A percentile compares a stretch with the other conserved stretches of the same genome.
Conservation (phyloP, 92 coral and sea anemone species). For the Zoanthus sociatus region DNA sequence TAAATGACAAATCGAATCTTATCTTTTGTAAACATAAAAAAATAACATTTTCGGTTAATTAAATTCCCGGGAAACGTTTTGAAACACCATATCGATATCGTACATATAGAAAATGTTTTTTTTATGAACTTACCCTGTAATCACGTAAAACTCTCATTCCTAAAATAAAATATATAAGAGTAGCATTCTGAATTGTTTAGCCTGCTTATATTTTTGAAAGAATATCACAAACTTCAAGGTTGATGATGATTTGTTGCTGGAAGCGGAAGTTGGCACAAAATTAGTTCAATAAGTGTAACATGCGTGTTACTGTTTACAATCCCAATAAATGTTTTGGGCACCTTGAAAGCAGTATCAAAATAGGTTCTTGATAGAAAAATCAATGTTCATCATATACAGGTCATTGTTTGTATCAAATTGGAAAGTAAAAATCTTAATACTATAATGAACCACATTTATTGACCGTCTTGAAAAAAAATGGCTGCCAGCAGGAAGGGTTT, state of each 20-base stretch:
- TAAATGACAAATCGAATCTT: not conserved
- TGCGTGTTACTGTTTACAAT: not conserved
- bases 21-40: not conserved
- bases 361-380: not conserved
- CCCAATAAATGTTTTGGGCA: not conserved
- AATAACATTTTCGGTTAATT: not conserved
- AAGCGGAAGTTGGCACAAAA: not conserved
- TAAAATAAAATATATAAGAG: not conserved
- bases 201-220: not conserved
- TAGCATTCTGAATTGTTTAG: not conserved
- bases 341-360: not conserved
- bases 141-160: not conserved
- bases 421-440: not conserved
- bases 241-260: not conserved
- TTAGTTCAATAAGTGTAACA: not conserved
- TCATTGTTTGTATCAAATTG: not conserved
- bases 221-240: not conserved
- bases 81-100: too few species aligned
- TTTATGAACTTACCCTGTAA: not conserved
- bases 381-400: not conserved
- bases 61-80: not conserved
- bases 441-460: not conserved
- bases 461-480: too few species aligned
- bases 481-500: not conserved
- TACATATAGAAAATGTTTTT: too few species aligned